Base-by-base conservation (phyloP, 2,113 vertebrate species). In the Suncus etruscus region DNA sequence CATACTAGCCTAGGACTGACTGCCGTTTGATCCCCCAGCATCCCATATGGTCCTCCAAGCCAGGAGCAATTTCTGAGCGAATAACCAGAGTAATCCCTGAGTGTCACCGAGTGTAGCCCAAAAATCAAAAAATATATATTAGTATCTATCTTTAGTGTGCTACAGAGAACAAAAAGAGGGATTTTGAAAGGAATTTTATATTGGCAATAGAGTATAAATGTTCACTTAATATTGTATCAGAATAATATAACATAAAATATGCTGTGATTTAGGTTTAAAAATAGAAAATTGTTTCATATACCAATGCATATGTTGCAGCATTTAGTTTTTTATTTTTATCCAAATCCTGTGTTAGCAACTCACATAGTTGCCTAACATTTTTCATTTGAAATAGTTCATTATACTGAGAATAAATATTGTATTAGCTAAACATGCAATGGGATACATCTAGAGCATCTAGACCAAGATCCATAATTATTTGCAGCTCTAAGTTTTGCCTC, bases 331-430 rank as follows among this genome's bases (percentile, higher is more conserved):
- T 32, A 8, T 78, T 94, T 89, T 76, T 47, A 65, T 66, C 15
- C 94, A 92, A 92, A 87, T 61, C 31, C 6, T 47, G 24, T 61
- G 51, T 86, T 89, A 87, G 39, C 39, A 65, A 68, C 25, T 88
- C 83, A 58, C 32, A 29, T 16, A 51, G 47, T 66, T 20, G 69
- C 61, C 68, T 79, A 27, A 68, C 73, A 29, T 76, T 84, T 81
- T 86, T 79, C 77, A 79, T 25, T 1, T 94, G 72, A 90, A 79
- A 39, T 29, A 54, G 39, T 48, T 65, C 50, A 10, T 51, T 76
- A 11, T 32, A 47, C 14, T 58, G 51, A 80, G 61, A 95, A 89
- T 68, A 93, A 92, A 80, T 47, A 8, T 74, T 47, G 20, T 6
- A 22, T 20, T 20, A 82, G 85, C 54, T 72, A 87, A 82, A 76